Conservation (phyloP, 2,888 invertebrate genomes). For the Masnerella sp. region DNA sequence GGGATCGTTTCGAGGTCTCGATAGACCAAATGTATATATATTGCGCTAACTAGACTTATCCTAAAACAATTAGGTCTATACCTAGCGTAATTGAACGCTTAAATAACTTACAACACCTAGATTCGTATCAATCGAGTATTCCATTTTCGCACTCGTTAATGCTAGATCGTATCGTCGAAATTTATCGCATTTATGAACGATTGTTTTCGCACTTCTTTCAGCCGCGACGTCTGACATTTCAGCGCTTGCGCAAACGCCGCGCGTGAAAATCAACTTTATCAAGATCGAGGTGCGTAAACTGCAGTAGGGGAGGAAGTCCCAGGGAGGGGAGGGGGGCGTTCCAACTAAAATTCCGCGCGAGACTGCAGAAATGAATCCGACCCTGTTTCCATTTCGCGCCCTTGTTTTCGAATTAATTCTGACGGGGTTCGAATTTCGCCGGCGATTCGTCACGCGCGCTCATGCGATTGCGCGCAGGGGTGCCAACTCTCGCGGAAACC, state of each 20-base stretch:
- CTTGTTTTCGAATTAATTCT: constrained; percentile 15
- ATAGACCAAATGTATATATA: background rate
- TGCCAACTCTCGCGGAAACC: constrained; percentile 72
- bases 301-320: constrained; percentile 38
- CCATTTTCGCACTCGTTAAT: constrained; percentile 10
- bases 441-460: constrained; percentile 40
- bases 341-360: constrained; percentile 60
- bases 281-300: too few relatives aligned
- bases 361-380: constrained; percentile 50
- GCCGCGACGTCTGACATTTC: constrained; percentile 10
- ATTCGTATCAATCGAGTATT: constrained; percentile 8
- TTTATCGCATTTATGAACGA: constrained; percentile 17
- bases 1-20: background rate
- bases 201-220: constrained; percentile 32
- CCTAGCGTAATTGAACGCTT: constrained; percentile 7
- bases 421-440: constrained; percentile 29
- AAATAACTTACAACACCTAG: background rate
- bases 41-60: constrained; percentile 24
- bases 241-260: constrained; percentile 13
- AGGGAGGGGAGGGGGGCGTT: constrained; percentile 43
- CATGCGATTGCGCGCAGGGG: constrained; percentile 39
- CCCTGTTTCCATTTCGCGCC: constrained; percentile 39
- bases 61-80: constrained; percentile 15
- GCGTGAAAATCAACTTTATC: constrained; percentile 34
- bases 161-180: constrained; percentile 20